phyloP scores from a whole-genome alignment of 2,113 vertebrate species.

The Vireo altiloquus region DNA sequence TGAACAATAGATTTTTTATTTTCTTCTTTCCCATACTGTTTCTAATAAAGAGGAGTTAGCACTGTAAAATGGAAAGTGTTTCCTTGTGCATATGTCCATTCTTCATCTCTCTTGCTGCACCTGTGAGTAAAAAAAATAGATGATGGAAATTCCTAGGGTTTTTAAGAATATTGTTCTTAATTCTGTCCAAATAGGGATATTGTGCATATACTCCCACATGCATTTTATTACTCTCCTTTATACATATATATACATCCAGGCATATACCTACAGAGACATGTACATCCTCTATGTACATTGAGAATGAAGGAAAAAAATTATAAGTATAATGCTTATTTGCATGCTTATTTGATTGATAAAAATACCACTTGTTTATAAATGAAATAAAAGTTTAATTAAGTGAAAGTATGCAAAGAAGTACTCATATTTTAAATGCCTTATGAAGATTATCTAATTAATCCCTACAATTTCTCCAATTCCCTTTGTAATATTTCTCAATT shows the following conservation, averaged over 20 bases:
- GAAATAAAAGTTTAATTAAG: constrained; percentile 9
- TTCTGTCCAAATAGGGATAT: background rate
- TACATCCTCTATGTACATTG: background rate
- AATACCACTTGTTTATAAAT: background rate
- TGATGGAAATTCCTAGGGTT: background rate
- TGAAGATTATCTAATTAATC: constrained; percentile 34
- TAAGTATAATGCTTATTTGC: background rate
- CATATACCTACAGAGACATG: background rate
- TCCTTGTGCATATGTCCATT: background rate
- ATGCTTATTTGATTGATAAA: background rate
- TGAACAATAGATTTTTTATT: constrained; percentile 36
- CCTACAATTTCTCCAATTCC: constrained; percentile 8
- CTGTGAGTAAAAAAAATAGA: background rate
- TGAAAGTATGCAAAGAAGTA: background rate
- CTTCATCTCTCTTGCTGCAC: background rate
- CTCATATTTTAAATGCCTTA: background rate
- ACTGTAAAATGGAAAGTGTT: background rate
- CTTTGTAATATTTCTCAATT: constrained; percentile 41
- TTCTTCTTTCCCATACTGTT: background rate
- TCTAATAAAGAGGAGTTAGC: constrained; percentile 1
- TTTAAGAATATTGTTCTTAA: background rate
- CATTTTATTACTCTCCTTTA: background rate
- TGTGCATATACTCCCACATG: background rate
- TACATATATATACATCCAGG: background rate
- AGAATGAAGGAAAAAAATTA: background rate